phyloP scores from a whole-genome alignment of 2,797 vertebrate genomes.

The Benthosema pterotum region DNA sequence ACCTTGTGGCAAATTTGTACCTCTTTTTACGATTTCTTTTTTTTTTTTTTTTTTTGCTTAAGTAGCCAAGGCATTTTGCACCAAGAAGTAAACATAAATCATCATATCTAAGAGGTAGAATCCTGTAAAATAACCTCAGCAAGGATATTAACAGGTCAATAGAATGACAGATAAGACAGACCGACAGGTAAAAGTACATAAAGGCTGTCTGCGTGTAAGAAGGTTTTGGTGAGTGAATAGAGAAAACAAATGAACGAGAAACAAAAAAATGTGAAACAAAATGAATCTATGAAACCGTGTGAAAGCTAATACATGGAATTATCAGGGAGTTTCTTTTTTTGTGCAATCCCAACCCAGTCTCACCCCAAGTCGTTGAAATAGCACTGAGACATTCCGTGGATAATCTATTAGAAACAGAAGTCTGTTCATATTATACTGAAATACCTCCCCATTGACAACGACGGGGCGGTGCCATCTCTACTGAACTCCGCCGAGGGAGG shows the following conservation, averaged over 20 bases:
- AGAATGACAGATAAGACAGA: conserved; percentile 51
- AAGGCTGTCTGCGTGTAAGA: conserved; percentile 48
- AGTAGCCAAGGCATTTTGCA: conserved; percentile 82
- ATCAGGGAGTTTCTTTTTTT: conserved; percentile 28
- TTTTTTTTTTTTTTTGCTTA: conserved; percentile 73
- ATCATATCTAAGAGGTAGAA: conserved; percentile 81
- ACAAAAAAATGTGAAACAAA: conserved; percentile 20
- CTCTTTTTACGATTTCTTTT: conserved; percentile 40
- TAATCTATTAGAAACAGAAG: too few relatives aligned
- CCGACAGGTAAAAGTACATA: conserved; percentile 39
- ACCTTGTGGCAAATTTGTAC: conserved; percentile 60
- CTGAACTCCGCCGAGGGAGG: too few relatives aligned
- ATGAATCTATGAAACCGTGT: conserved; percentile 21
- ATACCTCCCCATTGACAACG: too few relatives aligned
- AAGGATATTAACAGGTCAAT: conserved; percentile 66
- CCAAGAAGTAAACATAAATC: conserved; percentile 77
- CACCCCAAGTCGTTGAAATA: too few relatives aligned
- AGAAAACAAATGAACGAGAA: conserved; percentile 47
- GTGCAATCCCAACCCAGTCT: conserved; percentile 50
- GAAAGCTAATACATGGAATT: conserved; percentile 28
- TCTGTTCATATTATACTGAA: too few relatives aligned
- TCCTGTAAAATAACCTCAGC: conserved; percentile 67
- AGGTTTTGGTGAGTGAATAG: conserved; percentile 37
- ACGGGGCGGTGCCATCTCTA: too few relatives aligned
- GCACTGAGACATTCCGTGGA: too few relatives aligned